These are phyloP conservation scores for Carduelis carduelis DNA, from an alignment of 2,797 vertebrate genomes.

Conservation along the genomic window DNA sequence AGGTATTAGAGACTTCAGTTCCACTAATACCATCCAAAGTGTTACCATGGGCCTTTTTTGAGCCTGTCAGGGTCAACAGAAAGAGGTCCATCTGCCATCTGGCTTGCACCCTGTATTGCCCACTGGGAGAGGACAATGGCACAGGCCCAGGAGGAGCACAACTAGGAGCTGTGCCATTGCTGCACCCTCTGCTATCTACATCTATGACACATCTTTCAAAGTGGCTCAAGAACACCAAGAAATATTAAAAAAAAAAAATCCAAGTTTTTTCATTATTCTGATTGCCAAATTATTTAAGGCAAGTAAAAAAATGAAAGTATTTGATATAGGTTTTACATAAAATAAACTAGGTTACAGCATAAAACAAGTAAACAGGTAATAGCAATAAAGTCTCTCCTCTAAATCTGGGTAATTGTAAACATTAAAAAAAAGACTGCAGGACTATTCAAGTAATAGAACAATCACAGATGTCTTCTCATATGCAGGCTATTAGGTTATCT, in stretches of 20 bases:
- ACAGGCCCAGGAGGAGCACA: neutral
- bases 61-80: neutral
- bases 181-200: neutral
- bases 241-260: slow-evolving; percentile 70
- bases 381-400: slow-evolving; percentile 87
- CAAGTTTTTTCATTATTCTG: slow-evolving; percentile 91
- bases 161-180: neutral
- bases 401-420: slow-evolving; percentile 94
- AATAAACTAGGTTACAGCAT: slow-evolving; percentile 89
- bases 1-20: neutral
- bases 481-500: slow-evolving; percentile 84
- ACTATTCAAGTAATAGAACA: slow-evolving; percentile 97
- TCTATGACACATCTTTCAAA: neutral
- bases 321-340: slow-evolving; percentile 89
- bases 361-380: slow-evolving; percentile 91
- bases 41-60: neutral
- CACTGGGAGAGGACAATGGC: neutral
- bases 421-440: slow-evolving; percentile 88
- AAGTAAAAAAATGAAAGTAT: slow-evolving; percentile 99
- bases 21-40: slow-evolving; percentile 4
- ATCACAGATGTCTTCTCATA: slow-evolving; percentile 88
- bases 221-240: slow-evolving; percentile 51
- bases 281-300: slow-evolving; percentile 99
- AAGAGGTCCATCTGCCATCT: neutral
- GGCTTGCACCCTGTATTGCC: neutral